Evolutionary conservation across 2,888 invertebrate species (phyloP).

Genomic region (Onthophagus sagittarius): DNA sequence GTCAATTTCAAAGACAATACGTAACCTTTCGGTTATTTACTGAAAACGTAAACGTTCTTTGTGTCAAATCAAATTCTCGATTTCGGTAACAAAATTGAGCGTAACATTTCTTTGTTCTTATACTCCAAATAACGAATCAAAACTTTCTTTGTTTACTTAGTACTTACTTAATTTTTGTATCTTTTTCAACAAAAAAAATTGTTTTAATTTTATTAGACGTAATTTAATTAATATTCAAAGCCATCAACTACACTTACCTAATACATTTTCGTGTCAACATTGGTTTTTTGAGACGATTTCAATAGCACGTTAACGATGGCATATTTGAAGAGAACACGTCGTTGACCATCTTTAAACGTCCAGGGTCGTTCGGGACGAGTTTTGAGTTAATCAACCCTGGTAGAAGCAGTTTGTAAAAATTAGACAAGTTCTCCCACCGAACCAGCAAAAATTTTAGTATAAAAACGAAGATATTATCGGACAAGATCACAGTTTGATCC

Average conservation of each 20-base stretch:
- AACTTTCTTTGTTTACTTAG: too few relatives aligned
- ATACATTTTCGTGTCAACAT: background rate
- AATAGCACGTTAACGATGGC: background rate
- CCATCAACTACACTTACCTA: background rate
- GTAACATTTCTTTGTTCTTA: too few relatives aligned
- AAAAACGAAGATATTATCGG: background rate
- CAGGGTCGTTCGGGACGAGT: background rate
- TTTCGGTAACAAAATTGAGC: too few relatives aligned
- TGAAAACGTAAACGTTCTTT: background rate
- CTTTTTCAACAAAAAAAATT: background rate
- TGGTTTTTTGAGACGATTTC: background rate
- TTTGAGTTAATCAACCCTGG: background rate
- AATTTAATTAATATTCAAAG: background rate
- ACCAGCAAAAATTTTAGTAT: background rate
- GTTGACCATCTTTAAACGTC: background rate
- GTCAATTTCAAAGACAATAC: background rate
- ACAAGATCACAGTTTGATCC: slow-evolving; percentile 19
- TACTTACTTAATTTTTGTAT: too few relatives aligned
- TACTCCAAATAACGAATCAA: too few relatives aligned
- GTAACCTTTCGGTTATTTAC: background rate
- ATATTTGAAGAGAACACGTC: background rate
- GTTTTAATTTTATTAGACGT: background rate
- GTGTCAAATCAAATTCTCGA: background rate
- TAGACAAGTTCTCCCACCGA: background rate
- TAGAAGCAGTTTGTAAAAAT: background rate